Conservation (phyloP, 1,140 invertebrate genomes). For the Pollicipes pollicipes region DNA sequence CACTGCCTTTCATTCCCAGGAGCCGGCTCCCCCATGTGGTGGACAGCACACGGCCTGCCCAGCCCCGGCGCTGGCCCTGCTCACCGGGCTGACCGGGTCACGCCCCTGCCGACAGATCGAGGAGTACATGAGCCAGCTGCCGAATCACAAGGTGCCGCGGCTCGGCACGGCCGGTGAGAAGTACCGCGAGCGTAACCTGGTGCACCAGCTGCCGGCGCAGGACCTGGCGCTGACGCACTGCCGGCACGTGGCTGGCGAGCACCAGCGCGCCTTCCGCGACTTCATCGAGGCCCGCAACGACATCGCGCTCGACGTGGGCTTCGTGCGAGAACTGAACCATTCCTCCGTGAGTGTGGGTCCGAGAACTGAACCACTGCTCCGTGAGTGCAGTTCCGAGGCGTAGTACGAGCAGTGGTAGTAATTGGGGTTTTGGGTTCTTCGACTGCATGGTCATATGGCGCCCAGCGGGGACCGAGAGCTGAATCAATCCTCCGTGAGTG, state of each 20-base stretch:
- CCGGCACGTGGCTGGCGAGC: constrained; percentile 53
- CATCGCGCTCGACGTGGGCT: constrained; percentile 84
- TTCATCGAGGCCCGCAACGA: constrained; percentile 83
- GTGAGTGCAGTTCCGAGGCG: constrained; percentile 28
- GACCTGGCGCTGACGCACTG: constrained; percentile 79
- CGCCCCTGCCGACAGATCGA: constrained; percentile 37
- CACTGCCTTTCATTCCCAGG: no score
- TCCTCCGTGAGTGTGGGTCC: constrained; percentile 17
- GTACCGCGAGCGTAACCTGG: constrained; percentile 59
- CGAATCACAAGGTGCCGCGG: constrained; percentile 54
- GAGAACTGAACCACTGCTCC: constrained; percentile 29
- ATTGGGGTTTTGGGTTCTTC: no score
- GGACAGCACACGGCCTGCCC: no score
- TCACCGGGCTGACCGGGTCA: no score
- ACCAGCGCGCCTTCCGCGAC: constrained; percentile 61
- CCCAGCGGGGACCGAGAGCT: no score
- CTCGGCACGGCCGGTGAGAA: constrained; percentile 56
- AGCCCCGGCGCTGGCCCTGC: no score
- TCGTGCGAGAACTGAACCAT: constrained; percentile 30
- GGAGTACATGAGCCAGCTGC: constrained; percentile 54
- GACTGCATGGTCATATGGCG: no score
- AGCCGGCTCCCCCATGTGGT: no score
- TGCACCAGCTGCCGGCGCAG: constrained; percentile 69
- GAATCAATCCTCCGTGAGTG: no score
- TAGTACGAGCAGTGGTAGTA: constrained; percentile 28